Evolutionary conservation across 2,113 vertebrate species (phyloP).

Genomic region (Grammomys surdaster): DNA sequence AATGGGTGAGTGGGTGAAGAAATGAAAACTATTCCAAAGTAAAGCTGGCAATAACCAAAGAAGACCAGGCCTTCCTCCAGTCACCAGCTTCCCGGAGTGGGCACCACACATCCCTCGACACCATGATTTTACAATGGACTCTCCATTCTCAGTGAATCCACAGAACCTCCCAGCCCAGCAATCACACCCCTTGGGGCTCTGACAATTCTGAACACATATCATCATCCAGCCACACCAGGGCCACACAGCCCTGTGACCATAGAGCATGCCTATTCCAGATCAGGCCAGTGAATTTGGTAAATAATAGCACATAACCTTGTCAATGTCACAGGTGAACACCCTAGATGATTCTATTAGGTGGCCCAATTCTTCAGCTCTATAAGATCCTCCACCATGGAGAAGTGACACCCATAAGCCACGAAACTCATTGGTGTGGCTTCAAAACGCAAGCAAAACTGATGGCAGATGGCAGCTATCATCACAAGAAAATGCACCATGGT

Average conservation of each 20-base stretch:
- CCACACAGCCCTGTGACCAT: background rate
- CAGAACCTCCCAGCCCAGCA: background rate
- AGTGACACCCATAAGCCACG: background rate
- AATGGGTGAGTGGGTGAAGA: background rate
- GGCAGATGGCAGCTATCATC: background rate
- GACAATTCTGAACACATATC: no score
- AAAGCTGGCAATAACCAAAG: background rate
- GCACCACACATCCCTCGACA: accelerated
- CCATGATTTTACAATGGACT: background rate
- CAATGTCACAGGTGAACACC: background rate
- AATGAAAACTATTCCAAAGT: background rate
- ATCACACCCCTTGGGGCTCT: background rate
- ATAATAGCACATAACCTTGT: background rate
- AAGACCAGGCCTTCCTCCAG: no score
- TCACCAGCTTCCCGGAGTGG: background rate
- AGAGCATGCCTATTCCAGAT: background rate
- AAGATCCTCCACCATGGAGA: background rate
- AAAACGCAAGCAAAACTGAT: background rate
- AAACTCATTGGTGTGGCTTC: background rate
- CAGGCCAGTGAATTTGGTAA: background rate
- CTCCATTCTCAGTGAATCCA: background rate
- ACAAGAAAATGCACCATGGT: background rate
- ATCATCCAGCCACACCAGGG: background rate
- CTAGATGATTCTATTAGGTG: background rate
- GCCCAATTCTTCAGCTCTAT: background rate